Evolutionary conservation across 1,140 invertebrate species (phyloP).

Genomic region (Drosophila navojoa): DNA sequence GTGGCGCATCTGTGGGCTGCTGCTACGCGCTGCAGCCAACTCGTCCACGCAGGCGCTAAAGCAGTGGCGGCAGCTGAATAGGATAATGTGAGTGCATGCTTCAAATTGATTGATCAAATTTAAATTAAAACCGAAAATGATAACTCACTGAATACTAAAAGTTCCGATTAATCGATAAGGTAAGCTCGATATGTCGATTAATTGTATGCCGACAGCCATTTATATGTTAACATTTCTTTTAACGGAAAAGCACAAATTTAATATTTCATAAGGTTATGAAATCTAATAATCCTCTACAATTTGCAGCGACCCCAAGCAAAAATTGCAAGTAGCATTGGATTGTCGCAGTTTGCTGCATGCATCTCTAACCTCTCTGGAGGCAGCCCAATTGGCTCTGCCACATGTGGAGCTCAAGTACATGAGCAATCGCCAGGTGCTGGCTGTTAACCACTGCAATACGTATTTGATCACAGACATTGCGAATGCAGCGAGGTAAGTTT

Average conservation of each 20-base stretch:
- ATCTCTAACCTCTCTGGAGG: constrained; percentile 72
- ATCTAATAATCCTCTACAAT: not conserved
- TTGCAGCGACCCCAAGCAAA: constrained; percentile 70
- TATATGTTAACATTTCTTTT: not conserved
- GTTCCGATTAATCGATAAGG: not conserved
- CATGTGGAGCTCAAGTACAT: constrained; percentile 78
- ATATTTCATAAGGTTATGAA: not conserved
- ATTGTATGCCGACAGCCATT: not conserved
- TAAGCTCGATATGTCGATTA: constrained; percentile 1
- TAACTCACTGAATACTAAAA: not conserved
- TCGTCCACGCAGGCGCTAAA: constrained; percentile 68
- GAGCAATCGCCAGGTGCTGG: constrained; percentile 74
- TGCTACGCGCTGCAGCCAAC: constrained; percentile 69
- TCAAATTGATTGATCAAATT: not conserved
- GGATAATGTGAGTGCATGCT: constrained; percentile 54
- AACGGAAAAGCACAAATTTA: not conserved
- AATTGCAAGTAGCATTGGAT: constrained; percentile 67
- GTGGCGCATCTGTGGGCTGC: constrained; percentile 78
- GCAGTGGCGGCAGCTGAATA: constrained; percentile 64
- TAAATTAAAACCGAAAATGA: too few relatives aligned
- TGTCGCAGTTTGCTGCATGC: constrained; percentile 74
- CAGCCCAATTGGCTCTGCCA: constrained; percentile 74
- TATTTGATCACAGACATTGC: constrained; percentile 82
- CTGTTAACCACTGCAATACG: constrained; percentile 77
- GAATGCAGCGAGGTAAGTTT: constrained; percentile 61